Evolutionary conservation across 2,797 vertebrate species (phyloP).

Genomic region (Xiphophorus birchmanni): DNA sequence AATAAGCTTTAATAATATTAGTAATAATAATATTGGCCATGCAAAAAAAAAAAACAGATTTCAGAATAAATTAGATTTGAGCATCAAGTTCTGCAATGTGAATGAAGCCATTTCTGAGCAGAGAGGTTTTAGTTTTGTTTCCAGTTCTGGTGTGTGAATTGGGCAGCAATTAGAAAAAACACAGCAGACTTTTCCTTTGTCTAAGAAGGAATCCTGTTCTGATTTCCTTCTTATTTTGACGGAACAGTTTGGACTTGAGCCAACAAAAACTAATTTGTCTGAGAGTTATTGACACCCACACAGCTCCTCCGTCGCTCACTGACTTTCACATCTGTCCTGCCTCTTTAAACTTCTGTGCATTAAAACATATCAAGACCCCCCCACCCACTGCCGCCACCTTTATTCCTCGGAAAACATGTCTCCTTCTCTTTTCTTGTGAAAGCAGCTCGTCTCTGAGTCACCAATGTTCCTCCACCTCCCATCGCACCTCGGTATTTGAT

Average conservation of each 20-base stretch:
- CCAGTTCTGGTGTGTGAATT: not conserved
- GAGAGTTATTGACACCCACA: not conserved
- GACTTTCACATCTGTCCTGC: not conserved
- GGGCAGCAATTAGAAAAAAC: not conserved
- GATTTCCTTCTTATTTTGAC: not conserved
- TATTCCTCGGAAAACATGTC: constrained; percentile 6
- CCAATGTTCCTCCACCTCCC: constrained; percentile 39
- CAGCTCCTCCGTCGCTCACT: not conserved
- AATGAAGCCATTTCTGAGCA: not conserved
- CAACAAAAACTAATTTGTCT: not conserved
- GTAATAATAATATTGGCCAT: no score
- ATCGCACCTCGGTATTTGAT: constrained; percentile 41
- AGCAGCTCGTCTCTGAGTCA: constrained; percentile 42
- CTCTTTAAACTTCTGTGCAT: not conserved
- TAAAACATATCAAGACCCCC: not conserved
- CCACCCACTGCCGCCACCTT: not conserved
- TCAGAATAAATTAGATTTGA: no score
- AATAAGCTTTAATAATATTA: no score
- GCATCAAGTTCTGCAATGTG: no score
- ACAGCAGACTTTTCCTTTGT: not conserved
- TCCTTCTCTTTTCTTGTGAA: constrained; percentile 34
- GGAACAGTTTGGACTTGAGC: not conserved
- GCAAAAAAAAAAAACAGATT: no score
- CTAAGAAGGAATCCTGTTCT: not conserved
- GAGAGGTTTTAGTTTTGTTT: not conserved